Evolutionary conservation across 1,140 invertebrate genomes (phyloP).

Genomic region (Achroia grisella): DNA sequence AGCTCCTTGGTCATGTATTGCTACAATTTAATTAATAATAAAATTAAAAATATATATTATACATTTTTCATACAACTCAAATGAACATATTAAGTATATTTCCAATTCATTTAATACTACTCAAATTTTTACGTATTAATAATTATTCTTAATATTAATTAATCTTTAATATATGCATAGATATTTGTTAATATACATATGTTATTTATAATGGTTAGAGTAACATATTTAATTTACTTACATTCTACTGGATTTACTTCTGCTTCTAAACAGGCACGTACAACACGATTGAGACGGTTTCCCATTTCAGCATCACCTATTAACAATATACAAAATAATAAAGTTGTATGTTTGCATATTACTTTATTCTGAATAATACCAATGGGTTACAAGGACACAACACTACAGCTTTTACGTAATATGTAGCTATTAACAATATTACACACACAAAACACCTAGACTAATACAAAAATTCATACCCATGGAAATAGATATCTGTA

Average conservation of each 20-base stretch:
- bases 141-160: no score
- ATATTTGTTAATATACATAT: background rate
- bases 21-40: constrained; percentile 21
- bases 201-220: constrained; percentile 3
- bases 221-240: constrained; percentile 28
- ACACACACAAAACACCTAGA: no score
- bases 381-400: no score
- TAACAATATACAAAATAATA: background rate
- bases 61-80: background rate
- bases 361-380: no score
- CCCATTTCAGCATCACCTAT: constrained; percentile 97
- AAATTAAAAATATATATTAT: background rate
- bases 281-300: constrained; percentile 95
- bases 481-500: no score
- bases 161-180: background rate
- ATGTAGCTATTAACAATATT: no score
- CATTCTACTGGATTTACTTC: constrained; percentile 92
- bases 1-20: constrained; percentile 96
- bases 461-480: no score
- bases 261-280: constrained; percentile 92
- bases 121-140: no score
- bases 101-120: no score
- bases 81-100: no score
- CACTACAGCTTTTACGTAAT: no score
- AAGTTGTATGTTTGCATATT: background rate